Conservation (phyloP, 2,797 vertebrate species). For the Rhynchotus rufescens region DNA sequence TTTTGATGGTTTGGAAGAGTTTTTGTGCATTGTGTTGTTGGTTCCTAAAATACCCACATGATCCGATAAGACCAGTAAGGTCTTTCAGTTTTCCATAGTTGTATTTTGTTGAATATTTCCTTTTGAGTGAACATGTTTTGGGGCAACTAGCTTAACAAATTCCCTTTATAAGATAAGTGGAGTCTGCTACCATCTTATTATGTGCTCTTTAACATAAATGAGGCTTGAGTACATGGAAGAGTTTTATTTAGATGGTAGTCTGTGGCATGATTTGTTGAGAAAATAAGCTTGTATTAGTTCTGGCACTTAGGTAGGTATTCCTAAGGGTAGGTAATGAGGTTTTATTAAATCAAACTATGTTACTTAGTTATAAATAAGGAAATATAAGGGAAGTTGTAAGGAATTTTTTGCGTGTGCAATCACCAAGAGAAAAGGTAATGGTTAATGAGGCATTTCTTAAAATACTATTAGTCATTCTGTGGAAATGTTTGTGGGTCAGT, state of each 20-base stretch:
- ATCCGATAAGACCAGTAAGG: not conserved
- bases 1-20: not conserved
- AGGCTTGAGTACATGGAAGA: not conserved
- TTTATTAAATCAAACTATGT: slow-evolving; percentile 21
- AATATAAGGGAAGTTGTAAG: not conserved
- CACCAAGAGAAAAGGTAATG: not conserved
- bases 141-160: not conserved
- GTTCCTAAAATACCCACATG: not conserved
- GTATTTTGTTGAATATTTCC: not conserved
- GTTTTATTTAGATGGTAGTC: not conserved
- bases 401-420: not conserved
- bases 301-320: not conserved
- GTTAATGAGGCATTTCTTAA: not conserved
- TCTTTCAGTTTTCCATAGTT: not conserved
- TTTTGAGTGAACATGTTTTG: not conserved
- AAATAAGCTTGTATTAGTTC: not conserved
- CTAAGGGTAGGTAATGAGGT: not conserved
- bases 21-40: not conserved
- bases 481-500: not conserved
- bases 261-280: not conserved
- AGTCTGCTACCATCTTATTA: not conserved
- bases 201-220: slow-evolving; percentile 40
- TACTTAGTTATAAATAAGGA: not conserved
- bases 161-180: not conserved
- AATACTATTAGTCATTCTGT: not conserved